A percentile compares a stretch with the other conserved stretches of the same genome.
phyloP scores from a whole-genome alignment of 2,113 vertebrate species.

The Ctenomys sociabilis region DNA sequence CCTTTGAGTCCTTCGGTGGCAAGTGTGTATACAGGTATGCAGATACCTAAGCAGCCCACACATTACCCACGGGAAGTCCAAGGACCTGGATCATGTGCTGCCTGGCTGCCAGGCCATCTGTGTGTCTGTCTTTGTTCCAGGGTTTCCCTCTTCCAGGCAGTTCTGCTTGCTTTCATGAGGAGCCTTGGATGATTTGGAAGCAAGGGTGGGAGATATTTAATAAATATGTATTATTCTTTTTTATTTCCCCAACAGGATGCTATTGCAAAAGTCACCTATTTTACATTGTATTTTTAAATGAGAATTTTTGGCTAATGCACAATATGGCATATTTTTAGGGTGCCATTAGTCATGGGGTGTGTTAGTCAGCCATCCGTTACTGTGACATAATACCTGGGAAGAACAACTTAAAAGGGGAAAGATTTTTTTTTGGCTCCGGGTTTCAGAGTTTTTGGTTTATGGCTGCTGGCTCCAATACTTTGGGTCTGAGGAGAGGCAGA shows the following conservation, averaged over 20 bases:
- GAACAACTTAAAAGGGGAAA: neutral
- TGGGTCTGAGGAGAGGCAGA: neutral
- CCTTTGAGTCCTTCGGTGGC: neutral
- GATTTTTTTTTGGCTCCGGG: neutral
- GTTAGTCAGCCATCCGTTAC: neutral
- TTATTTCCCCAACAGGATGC: neutral
- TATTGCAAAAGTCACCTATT: neutral
- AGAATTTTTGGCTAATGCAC: neutral
- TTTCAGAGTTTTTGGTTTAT: neutral
- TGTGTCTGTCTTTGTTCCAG: neutral
- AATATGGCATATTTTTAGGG: neutral
- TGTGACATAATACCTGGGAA: neutral
- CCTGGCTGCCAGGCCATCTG: neutral
- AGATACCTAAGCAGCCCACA: neutral
- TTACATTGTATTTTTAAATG: neutral
- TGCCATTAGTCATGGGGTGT: neutral
- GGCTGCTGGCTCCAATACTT: neutral
- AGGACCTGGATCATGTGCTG: neutral
- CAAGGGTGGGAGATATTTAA: neutral
- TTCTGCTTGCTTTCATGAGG: neutral
- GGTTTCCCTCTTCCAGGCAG: neutral
- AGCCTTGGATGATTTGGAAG: neutral
- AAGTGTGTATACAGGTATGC: neutral
- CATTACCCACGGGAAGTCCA: neutral
- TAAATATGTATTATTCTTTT: neutral